Base-by-base conservation (phyloP, 1,140 invertebrate genomes). In the Thrips palmi region DNA sequence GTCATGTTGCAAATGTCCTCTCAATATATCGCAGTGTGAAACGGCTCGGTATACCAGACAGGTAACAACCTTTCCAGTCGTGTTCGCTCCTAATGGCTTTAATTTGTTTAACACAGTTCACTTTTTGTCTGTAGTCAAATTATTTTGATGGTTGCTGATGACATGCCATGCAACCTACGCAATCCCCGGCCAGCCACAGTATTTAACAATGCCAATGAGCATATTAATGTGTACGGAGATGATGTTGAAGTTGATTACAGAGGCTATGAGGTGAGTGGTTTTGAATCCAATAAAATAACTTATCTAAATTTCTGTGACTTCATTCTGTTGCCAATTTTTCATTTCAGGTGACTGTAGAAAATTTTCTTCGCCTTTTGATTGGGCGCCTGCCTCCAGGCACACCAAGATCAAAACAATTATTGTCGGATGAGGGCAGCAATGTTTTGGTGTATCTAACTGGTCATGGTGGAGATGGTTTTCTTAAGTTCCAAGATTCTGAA, bases 231-330 rank as follows among this genome's bases (percentile, higher is more conserved):
- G 1, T 98, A 97, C 60, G 92, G 92, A 30, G 88, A 97, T 64
- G 94, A 99, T 68, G 91, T 98, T 10, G 94, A 99, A 68, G 94
- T 99, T 0, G 96, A 99, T 58, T 99, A 98, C 55, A 70, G 93
- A 49, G 93, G 92, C 11, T 97, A 97, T 64, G 92, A 97, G 62
- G 86, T 85, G 54, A 53, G 45, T 43, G 19, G 6, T 25, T 30
- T 31, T 15, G 32, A 42, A 42, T 17, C 33, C 21, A 30, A 42
- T 27, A 17, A 23, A 7, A 22, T 10, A 23, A 41, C 12, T 4
- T 19, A 3, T 22, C 6, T 40, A n/a, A 41, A 7, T 17, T 43
- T 18, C 18, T 17, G 11, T 40, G 22, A 22, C 15, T 10, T 11
- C 18, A 39, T 22, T 42, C 8, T 19, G 7, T 3, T 12, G 14